Conservation (phyloP, 2,797 vertebrate genomes). For the Mus caroli region DNA sequence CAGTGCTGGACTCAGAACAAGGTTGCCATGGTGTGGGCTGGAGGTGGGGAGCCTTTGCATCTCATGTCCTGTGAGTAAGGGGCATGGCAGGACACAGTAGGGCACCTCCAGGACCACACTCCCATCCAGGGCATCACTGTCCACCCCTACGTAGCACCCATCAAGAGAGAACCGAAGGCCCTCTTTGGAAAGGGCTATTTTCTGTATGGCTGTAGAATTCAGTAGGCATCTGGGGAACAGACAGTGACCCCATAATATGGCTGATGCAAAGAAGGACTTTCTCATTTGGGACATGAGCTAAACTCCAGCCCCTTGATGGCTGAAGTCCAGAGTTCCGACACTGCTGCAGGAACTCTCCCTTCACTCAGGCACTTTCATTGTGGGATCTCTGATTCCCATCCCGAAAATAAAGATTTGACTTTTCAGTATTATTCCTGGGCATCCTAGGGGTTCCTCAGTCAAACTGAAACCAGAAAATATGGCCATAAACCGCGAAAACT, state of each 20-base stretch:
- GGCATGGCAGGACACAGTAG: not conserved
- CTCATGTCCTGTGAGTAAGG: not conserved
- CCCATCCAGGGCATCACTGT: not conserved
- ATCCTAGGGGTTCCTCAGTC: not conserved
- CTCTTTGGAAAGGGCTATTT: constrained; percentile 13
- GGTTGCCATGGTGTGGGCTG: not conserved
- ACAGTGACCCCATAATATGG: constrained; percentile 29
- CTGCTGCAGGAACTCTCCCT: not conserved
- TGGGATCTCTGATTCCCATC: constrained; percentile 6
- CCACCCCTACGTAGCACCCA: not conserved
- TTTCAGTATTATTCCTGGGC: not conserved
- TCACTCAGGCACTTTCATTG: not conserved
- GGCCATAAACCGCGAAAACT: constrained; percentile 19
- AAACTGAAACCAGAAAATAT: constrained; percentile 14
- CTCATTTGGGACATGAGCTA: not conserved
- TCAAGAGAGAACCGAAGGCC: not conserved
- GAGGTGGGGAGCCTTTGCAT: not conserved
- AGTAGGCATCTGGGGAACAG: constrained; percentile 8
- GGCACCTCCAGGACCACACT: not conserved
- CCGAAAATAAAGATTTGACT: not conserved
- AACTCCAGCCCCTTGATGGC: not conserved
- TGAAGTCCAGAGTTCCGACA: constrained; percentile 17
- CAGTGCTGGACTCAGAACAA: not conserved
- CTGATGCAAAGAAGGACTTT: constrained; percentile 33
- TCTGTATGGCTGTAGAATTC: constrained; percentile 58